Percentiles rank a stretch among this genome's conserved stretches.
Evolutionary conservation across 2,113 vertebrate genomes (phyloP).

Genomic region (Phrynosoma blainvillii): DNA sequence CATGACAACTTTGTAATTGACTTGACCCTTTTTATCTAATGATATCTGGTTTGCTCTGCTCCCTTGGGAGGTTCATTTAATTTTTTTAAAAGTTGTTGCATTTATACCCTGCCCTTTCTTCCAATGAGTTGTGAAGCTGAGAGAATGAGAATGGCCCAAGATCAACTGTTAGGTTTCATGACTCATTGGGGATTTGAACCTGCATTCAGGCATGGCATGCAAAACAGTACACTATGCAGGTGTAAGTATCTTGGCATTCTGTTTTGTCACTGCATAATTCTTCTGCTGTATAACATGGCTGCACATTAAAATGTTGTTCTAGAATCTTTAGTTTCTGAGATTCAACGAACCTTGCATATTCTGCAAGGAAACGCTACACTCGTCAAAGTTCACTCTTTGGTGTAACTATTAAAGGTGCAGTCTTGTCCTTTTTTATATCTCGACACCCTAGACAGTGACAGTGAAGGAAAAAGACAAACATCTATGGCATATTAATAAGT

Average conservation of each 20-base stretch:
- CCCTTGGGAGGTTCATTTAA: not conserved
- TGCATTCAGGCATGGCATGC: not conserved
- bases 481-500: not conserved
- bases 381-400: not conserved
- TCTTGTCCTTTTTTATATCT: not conserved
- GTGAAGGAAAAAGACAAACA: not conserved
- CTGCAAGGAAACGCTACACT: not conserved
- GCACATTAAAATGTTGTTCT: not conserved
- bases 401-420: not conserved
- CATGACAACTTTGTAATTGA: not conserved
- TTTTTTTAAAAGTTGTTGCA: not conserved
- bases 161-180: too few species aligned
- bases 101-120: not conserved
- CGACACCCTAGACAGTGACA: not conserved
- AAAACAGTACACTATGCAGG: not conserved
- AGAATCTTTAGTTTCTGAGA: not conserved
- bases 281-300: not conserved
- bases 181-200: not conserved
- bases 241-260: not conserved
- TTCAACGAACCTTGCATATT: not conserved
- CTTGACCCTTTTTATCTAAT: not conserved
- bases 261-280: not conserved
- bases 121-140: not conserved
- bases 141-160: not conserved
- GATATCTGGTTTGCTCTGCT: not conserved